phyloP scores from a whole-genome alignment of 1,140 invertebrate genomes.

The Tetramorium simillimum region DNA sequence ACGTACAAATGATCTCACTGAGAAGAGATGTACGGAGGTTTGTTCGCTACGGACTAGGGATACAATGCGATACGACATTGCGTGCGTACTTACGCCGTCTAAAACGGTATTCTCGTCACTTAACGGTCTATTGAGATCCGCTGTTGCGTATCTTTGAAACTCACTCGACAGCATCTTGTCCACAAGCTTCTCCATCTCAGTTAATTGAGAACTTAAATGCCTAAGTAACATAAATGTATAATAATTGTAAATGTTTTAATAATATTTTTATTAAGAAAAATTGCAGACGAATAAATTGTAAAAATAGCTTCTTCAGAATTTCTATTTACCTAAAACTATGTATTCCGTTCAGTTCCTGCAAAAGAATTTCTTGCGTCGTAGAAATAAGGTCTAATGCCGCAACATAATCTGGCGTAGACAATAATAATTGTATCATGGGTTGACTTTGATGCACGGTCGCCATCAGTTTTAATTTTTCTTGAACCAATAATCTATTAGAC shows the following conservation, averaged over 20 bases:
- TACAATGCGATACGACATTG: conserved; percentile 15
- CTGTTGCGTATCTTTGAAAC: conserved; percentile 96
- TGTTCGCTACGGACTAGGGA: conserved; percentile 65
- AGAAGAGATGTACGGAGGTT: conserved; percentile 68
- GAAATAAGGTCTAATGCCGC: conserved; percentile 98
- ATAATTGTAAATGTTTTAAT: not conserved
- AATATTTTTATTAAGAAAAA: conserved; percentile 30
- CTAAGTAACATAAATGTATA: conserved; percentile 82
- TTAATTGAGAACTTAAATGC: conserved; percentile 97
- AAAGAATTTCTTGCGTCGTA: conserved; percentile 97
- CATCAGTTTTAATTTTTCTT: conserved; percentile 95
- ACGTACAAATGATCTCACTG: conserved; percentile 72
- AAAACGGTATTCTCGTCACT: conserved; percentile 88
- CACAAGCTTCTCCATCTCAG: conserved; percentile 98
- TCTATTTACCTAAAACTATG: conserved; percentile 92
- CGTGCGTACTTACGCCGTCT: conserved; percentile 85
- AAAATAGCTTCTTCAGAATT: not conserved
- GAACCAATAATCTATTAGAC: conserved; percentile 88
- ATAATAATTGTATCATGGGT: conserved; percentile 96
- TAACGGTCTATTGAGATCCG: conserved; percentile 95
- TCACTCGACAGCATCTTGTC: conserved; percentile 99
- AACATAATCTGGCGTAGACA: conserved; percentile 98
- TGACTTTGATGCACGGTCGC: conserved; percentile 98
- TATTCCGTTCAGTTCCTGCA: conserved; percentile 95
- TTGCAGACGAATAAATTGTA: conserved; percentile 8